Evolutionary conservation across 2,113 vertebrate species (phyloP).

Genomic region (Oryzias celebensis): DNA sequence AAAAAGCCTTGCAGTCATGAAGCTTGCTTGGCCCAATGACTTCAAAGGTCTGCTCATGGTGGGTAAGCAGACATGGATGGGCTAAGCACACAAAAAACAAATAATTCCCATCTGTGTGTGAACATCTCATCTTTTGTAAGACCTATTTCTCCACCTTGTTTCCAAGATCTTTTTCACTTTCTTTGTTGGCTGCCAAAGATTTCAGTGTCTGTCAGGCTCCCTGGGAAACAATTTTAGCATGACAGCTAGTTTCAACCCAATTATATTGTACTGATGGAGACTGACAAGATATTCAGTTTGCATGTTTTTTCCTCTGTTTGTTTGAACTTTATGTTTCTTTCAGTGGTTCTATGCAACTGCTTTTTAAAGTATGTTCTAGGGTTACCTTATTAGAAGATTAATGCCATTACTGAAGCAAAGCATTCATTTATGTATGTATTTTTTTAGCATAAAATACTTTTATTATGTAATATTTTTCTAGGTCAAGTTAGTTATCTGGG

Average conservation of each 20-base stretch:
- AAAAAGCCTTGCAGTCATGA: neutral
- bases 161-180: conserved; percentile 3
- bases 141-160: too few relatives aligned
- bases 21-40: neutral
- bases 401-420: too few relatives aligned
- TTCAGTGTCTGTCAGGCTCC: conserved; percentile 40
- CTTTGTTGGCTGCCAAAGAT: conserved; percentile 44
- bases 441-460: too few relatives aligned
- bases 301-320: conserved; percentile 10
- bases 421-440: too few relatives aligned
- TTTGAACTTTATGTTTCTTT: neutral
- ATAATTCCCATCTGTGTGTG: too few relatives aligned
- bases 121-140: too few relatives aligned
- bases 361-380: conserved; percentile 32
- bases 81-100: too few relatives aligned
- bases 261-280: conserved; percentile 57
- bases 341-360: conserved; percentile 32
- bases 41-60: neutral
- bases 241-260: conserved; percentile 62
- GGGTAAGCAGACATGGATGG: neutral
- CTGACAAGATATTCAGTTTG: conserved; percentile 39
- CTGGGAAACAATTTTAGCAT: conserved; percentile 52
- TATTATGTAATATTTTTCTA: neutral
- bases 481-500: too few relatives aligned
- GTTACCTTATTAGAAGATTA: conserved; percentile 32